phyloP scores from a whole-genome alignment of 2,888 invertebrate species.

The Xestia c-nigrum region DNA sequence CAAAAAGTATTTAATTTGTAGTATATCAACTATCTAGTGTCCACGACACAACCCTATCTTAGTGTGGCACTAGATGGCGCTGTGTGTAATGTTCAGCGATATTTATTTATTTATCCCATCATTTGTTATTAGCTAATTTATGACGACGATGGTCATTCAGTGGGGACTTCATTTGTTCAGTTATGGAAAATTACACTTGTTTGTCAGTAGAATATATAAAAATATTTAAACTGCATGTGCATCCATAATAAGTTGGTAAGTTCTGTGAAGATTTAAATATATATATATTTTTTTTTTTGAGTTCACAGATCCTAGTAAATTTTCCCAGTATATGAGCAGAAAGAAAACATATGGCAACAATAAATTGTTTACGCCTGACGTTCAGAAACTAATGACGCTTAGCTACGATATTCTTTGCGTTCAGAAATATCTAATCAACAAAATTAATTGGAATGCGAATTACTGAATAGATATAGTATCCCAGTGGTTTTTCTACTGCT shows the following conservation, averaged over 20 bases:
- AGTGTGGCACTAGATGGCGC: too few relatives aligned
- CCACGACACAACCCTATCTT: too few relatives aligned
- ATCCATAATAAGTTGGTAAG: not conserved
- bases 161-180: not conserved
- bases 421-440: slow-evolving; percentile 10
- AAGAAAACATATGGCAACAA: slow-evolving; percentile 44
- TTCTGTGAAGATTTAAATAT: not conserved
- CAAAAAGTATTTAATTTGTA: too few relatives aligned
- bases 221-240: not conserved
- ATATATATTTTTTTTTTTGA: too few relatives aligned
- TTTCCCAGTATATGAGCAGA: slow-evolving; percentile 15
- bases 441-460: not conserved
- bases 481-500: not conserved
- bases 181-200: not conserved
- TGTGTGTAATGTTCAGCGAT: too few relatives aligned
- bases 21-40: too few relatives aligned
- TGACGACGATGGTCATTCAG: too few relatives aligned
- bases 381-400: slow-evolving; percentile 48
- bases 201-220: not conserved
- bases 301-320: not conserved
- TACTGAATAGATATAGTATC: not conserved
- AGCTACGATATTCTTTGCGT: slow-evolving; percentile 7
- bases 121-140: not conserved
- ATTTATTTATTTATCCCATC: not conserved
- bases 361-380: slow-evolving; percentile 35